A percentile compares a stretch with the other conserved stretches of the same genome.
Conservation (phyloP, 1,140 invertebrate genomes). For the Dreissena polymorpha region DNA sequence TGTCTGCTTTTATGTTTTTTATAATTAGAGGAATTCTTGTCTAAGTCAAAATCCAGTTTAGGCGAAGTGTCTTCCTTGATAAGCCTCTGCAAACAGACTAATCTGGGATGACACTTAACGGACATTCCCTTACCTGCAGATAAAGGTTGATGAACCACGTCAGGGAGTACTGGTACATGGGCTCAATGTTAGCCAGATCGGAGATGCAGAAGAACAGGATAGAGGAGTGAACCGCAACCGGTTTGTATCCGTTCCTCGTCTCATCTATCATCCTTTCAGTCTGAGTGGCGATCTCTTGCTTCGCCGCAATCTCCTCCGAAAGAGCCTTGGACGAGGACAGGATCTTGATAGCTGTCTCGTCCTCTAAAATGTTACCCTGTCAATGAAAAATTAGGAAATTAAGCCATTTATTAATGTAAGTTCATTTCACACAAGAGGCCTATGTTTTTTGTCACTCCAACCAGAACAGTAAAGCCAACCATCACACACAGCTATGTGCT, state of each 20-base stretch:
- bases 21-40: too few species aligned
- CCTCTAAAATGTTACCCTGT: slow-evolving; percentile 80
- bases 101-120: too few species aligned
- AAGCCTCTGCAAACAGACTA: too few species aligned
- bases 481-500: too few species aligned
- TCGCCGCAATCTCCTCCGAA: slow-evolving; percentile 79
- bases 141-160: slow-evolving; percentile 80
- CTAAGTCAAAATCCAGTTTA: too few species aligned
- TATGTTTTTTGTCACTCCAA: too few species aligned
- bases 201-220: slow-evolving; percentile 80
- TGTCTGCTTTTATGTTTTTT: too few species aligned
- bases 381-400: slow-evolving; percentile 7
- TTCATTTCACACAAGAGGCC: too few species aligned
- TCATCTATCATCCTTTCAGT: slow-evolving; percentile 79
- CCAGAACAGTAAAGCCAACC: too few species aligned
- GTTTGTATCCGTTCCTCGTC: slow-evolving; percentile 79
- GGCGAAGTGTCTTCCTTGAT: too few species aligned
- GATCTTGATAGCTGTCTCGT: slow-evolving; percentile 79
- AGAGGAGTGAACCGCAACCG: slow-evolving; percentile 78
- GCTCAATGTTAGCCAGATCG: slow-evolving; percentile 79
- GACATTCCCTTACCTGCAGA: slow-evolving; percentile 77
- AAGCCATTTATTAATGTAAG: neutral
- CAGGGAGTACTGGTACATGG: slow-evolving; percentile 80
- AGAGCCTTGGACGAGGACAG: slow-evolving; percentile 78
- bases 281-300: slow-evolving; percentile 77